Conservation (phyloP, 92 coral and sea anemone genomes). For the Ricordea florida region DNA sequence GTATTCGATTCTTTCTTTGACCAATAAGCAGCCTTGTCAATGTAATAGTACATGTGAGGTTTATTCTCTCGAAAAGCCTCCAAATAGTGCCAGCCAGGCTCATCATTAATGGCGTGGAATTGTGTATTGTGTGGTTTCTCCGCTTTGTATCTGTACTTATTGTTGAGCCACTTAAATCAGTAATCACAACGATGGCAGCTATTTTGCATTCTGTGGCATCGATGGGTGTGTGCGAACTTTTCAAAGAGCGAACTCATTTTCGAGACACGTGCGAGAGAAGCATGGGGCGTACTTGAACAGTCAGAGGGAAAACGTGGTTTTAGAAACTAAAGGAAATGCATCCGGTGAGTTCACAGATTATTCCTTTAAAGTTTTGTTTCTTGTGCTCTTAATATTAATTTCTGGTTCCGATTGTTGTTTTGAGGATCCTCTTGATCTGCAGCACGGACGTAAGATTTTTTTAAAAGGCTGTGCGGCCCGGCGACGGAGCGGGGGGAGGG, state of each 20-base stretch:
- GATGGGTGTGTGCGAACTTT: background rate
- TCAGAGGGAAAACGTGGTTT: background rate
- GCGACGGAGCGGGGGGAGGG: too few species aligned
- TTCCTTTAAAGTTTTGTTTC: too few species aligned
- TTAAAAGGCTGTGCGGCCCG: too few species aligned
- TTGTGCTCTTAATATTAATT: too few species aligned
- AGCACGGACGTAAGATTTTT: too few species aligned
- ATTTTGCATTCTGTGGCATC: background rate
- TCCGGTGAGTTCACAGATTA: conserved; percentile 3
- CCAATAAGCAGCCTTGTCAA: background rate
- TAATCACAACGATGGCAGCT: background rate
- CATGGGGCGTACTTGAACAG: background rate
- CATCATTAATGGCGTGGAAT: background rate
- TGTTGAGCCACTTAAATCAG: background rate
- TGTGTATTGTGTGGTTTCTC: background rate
- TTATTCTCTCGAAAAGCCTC: too few species aligned
- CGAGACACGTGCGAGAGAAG: conserved; percentile 4
- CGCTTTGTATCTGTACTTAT: background rate
- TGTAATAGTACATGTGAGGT: background rate
- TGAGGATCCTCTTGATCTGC: too few species aligned
- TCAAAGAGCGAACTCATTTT: conserved; percentile 4
- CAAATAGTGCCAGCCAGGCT: background rate
- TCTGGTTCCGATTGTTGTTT: too few species aligned
- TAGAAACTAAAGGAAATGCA: background rate
- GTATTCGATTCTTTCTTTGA: background rate